Conservation (phyloP, 2,888 invertebrate genomes). For the Lithophane ornitopus region DNA sequence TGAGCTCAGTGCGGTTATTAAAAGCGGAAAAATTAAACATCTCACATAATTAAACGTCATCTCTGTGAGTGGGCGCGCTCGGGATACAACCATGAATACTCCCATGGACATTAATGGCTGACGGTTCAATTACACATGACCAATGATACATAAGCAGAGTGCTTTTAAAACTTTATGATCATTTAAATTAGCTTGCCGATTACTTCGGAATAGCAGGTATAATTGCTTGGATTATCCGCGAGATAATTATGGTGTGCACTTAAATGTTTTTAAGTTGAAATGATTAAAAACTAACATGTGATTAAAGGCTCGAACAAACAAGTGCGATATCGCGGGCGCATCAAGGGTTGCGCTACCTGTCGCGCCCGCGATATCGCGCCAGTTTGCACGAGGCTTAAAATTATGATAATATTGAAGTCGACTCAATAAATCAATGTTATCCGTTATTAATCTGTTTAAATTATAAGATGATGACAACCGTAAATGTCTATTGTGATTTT, state of each 20-base stretch:
- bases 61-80: constrained; percentile 38
- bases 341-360: no score
- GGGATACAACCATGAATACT: constrained; percentile 54
- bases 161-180: constrained; percentile 67
- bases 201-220: constrained; percentile 51
- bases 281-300: constrained; percentile 51
- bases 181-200: constrained; percentile 66
- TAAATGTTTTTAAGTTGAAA: constrained; percentile 36
- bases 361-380: no score
- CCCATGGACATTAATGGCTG: constrained; percentile 65
- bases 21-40: constrained; percentile 52
- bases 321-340: no score
- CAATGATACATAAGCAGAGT: constrained; percentile 39
- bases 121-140: constrained; percentile 71
- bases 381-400: no score
- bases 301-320: no score
- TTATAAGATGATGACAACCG: constrained; percentile 32
- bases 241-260: constrained; percentile 49
- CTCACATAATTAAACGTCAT: constrained; percentile 65
- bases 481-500: constrained; percentile 37
- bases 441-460: constrained; percentile 9
- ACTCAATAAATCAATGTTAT: constrained; percentile 18
- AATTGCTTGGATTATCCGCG: constrained; percentile 60
- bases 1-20: constrained; percentile 30
- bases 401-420: constrained; percentile 9